phyloP scores from a whole-genome alignment of 2,113 vertebrate species.

The Tyrannus savana region DNA sequence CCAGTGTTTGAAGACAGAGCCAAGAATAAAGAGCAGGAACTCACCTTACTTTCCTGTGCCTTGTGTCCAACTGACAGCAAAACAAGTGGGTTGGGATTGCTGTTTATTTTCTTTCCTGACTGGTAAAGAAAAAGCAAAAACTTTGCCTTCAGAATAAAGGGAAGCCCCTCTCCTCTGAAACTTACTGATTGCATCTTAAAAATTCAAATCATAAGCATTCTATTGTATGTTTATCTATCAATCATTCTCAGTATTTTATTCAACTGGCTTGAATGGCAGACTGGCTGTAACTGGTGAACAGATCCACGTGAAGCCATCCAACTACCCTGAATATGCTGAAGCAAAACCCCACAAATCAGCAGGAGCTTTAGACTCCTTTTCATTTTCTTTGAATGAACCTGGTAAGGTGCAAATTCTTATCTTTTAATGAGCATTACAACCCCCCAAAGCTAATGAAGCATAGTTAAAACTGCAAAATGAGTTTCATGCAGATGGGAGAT shows the following conservation, averaged over 20 bases:
- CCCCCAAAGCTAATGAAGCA: constrained; percentile 34
- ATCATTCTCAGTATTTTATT: background rate
- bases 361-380: background rate
- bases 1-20: background rate
- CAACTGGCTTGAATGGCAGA: background rate
- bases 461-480: constrained; percentile 32
- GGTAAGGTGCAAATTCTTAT: constrained; percentile 13
- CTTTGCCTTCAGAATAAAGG: constrained; percentile 31
- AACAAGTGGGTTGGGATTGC: constrained; percentile 90
- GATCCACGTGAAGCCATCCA: background rate
- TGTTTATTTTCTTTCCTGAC: constrained; percentile 94
- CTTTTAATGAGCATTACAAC: constrained; percentile 24
- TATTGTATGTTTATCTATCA: background rate
- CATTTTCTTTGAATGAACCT: constrained; percentile 13
- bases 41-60: constrained; percentile 91
- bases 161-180: background rate
- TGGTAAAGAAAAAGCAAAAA: constrained; percentile 68
- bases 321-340: background rate
- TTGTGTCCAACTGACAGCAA: constrained; percentile 90
- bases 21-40: background rate
- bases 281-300: background rate
- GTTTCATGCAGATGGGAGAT: constrained; percentile 54
- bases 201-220: background rate
- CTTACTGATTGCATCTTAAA: background rate
- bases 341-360: background rate